Percentiles rank a stretch among this genome's conserved stretches.
phyloP scores from a whole-genome alignment of 2,888 invertebrate species.

The Scaptomyza reducta region DNA sequence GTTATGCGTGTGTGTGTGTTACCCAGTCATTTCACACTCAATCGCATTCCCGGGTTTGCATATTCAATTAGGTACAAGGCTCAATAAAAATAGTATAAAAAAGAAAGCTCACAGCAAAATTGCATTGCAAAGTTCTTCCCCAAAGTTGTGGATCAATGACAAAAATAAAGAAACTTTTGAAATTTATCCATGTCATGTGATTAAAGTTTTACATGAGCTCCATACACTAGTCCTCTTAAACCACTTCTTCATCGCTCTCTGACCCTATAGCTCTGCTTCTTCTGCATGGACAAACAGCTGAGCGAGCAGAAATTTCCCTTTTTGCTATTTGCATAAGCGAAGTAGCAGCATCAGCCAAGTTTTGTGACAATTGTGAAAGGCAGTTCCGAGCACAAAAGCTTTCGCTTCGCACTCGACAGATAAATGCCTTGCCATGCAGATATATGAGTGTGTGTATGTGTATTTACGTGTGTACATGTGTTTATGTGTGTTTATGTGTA shows the following conservation, averaged over 20 bases:
- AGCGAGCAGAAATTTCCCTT: slow-evolving; percentile 38
- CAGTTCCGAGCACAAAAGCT: slow-evolving; percentile 29
- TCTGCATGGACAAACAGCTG: slow-evolving; percentile 31
- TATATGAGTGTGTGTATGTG: slow-evolving; percentile 1
- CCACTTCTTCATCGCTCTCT: background rate
- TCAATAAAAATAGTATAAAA: background rate
- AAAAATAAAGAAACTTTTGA: slow-evolving; percentile 61
- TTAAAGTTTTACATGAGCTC: slow-evolving; percentile 63
- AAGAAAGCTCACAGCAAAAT: slow-evolving; percentile 36
- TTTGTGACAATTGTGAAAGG: slow-evolving; percentile 62
- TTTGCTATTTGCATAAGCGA: slow-evolving; percentile 65
- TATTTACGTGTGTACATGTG: too few species aligned
- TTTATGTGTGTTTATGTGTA: background rate
- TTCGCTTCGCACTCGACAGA: slow-evolving; percentile 22
- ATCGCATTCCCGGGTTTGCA: slow-evolving; percentile 65
- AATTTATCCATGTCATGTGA: slow-evolving; percentile 68
- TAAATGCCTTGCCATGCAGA: slow-evolving; percentile 21
- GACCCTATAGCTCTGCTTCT: background rate
- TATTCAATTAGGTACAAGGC: slow-evolving; percentile 71
- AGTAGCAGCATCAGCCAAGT: slow-evolving; percentile 49
- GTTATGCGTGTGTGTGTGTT: background rate
- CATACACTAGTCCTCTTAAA: background rate
- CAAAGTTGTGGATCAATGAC: slow-evolving; percentile 66
- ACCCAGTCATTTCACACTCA: slow-evolving; percentile 73
- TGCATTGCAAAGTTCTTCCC: slow-evolving; percentile 45